These are phyloP conservation scores for Heliconius charithonia DNA, from an alignment of 2,888 invertebrate species.

Conservation along the genomic window DNA sequence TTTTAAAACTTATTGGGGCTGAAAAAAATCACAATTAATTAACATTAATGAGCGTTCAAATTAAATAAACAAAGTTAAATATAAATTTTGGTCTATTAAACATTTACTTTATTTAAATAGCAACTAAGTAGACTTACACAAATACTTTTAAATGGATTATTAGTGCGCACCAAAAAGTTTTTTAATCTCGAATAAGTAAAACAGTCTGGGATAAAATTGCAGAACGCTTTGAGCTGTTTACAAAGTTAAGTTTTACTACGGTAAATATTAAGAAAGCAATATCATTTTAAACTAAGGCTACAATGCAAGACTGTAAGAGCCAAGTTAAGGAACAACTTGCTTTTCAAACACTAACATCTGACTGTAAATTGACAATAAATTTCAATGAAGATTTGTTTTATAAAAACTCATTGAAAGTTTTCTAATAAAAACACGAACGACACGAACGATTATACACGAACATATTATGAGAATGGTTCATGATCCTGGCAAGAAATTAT, in stretches of 20 bases:
- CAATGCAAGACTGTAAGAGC: constrained; percentile 20
- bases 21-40: neutral
- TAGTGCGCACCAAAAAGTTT: constrained; percentile 40
- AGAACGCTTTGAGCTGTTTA: constrained; percentile 38
- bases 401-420: neutral
- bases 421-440: neutral
- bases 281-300: constrained; percentile 38
- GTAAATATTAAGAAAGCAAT: constrained; percentile 42
- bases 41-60: too few species aligned
- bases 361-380: constrained; percentile 22
- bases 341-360: constrained; percentile 22
- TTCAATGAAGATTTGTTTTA: neutral
- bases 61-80: neutral
- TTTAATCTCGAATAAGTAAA: constrained; percentile 43
- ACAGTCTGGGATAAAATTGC: constrained; percentile 36
- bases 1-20: neutral
- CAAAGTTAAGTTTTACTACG: constrained; percentile 41
- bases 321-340: constrained; percentile 23
- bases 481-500: too few species aligned
- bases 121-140: neutral
- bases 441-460: too few species aligned
- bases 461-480: too few species aligned
- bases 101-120: constrained; percentile 11
- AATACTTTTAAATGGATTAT: constrained; percentile 25
- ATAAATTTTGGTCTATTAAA: neutral